These are phyloP conservation scores for Ips nitidus DNA, from an alignment of 1,140 invertebrate genomes.

Conservation along the genomic window DNA sequence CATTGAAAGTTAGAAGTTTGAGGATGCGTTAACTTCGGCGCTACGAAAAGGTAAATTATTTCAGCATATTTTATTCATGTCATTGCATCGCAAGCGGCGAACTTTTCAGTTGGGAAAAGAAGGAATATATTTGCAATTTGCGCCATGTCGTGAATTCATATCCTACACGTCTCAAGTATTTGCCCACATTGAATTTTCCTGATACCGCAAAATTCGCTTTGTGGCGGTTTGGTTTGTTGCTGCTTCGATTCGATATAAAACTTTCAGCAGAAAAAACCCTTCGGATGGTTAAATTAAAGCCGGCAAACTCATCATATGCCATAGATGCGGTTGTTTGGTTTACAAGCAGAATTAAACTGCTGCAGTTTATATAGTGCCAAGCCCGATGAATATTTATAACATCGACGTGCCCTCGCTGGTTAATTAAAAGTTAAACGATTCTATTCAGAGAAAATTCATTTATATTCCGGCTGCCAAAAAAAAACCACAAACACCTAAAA, in stretches of 20 bases:
- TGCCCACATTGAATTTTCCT: constrained; percentile 1
- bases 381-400: constrained; percentile 3
- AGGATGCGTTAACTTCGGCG: neutral
- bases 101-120: constrained; percentile 2
- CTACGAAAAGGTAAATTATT: neutral
- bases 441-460: neutral
- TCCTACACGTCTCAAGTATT: neutral
- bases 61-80: constrained; percentile 2
- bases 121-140: constrained; percentile 5
- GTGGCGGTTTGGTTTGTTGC: no score
- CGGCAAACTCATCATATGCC: neutral
- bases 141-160: constrained; percentile 2
- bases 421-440: constrained; percentile 7
- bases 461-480: neutral
- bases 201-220: neutral
- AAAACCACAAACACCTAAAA: neutral
- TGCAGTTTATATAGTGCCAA: neutral
- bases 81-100: neutral
- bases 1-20: no score
- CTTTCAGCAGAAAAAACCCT: no score
- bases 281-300: no score
- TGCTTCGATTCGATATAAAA: no score
- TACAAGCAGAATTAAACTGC: constrained; percentile 5
- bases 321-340: constrained; percentile 1
- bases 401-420: neutral